Evolutionary conservation across 2,888 invertebrate genomes (phyloP).

Genomic region (Leucophora obtusa): DNA sequence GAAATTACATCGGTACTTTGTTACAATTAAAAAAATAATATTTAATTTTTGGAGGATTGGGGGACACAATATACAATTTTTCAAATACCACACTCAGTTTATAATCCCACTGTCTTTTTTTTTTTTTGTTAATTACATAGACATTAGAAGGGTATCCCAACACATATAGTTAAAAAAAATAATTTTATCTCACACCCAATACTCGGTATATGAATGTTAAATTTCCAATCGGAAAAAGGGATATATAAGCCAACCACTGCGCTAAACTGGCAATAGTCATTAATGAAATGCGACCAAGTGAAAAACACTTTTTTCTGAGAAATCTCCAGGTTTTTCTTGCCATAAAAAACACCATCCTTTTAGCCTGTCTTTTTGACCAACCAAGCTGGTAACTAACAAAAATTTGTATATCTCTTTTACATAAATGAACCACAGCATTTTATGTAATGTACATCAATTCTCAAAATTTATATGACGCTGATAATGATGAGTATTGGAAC

Average conservation of each 20-base stretch:
- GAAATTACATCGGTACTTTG: too few species aligned
- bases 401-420: conserved; percentile 7
- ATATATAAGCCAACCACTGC: conserved; percentile 41
- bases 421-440: conserved; percentile 39
- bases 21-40: too few species aligned
- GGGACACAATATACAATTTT: too few species aligned
- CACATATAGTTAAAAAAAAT: conserved; percentile 16
- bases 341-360: background rate
- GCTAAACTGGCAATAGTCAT: conserved; percentile 47
- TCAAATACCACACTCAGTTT: background rate
- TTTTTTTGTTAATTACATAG: conserved; percentile 56
- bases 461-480: conserved; percentile 19
- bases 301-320: conserved; percentile 2
- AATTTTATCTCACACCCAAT: conserved; percentile 51
- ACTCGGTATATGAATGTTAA: conserved; percentile 36
- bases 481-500: conserved; percentile 16
- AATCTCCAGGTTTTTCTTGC: background rate
- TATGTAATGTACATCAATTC: conserved; percentile 28
- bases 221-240: conserved; percentile 59
- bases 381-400: background rate
- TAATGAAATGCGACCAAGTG: conserved; percentile 58
- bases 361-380: conserved; percentile 22
- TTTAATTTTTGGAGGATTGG: too few species aligned
- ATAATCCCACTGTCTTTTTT: conserved; percentile 47
- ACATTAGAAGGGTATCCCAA: conserved; percentile 54